Percentiles rank a stretch among this genome's conserved stretches.
Evolutionary conservation across 2,797 vertebrate species (phyloP).

Genomic region (Varecia variegata): DNA sequence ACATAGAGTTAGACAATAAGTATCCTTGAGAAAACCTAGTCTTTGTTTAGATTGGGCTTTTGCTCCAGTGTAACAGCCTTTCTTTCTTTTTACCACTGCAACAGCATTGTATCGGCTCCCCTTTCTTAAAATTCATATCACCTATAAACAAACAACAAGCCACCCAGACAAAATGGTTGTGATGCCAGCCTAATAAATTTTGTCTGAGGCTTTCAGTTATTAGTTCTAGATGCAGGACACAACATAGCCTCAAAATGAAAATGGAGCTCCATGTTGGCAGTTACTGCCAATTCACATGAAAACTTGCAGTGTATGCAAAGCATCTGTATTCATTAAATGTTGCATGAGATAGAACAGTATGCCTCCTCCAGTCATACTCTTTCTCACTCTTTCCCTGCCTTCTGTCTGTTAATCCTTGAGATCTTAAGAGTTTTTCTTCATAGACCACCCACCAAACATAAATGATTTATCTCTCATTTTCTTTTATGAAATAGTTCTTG

Average conservation of each 20-base stretch:
- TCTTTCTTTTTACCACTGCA: not conserved
- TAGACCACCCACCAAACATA: not conserved
- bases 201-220: not conserved
- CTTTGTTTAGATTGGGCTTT: not conserved
- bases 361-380: not conserved
- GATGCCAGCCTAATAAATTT: slow-evolving; percentile 14
- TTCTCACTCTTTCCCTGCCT: not conserved
- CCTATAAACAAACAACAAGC: not conserved
- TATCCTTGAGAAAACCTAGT: not conserved
- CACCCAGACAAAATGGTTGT: not conserved
- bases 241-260: not conserved
- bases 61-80: not conserved
- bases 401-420: not conserved
- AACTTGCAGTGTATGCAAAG: not conserved
- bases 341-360: not conserved
- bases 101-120: not conserved
- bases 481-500: not conserved
- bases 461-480: not conserved
- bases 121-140: slow-evolving; percentile 18
- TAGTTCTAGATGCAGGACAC: not conserved
- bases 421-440: not conserved
- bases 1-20: not conserved
- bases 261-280: not conserved
- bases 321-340: not conserved
- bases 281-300: not conserved